Evolutionary conservation across 2,113 vertebrate species (phyloP).

Genomic region (Myotis brandtii): DNA sequence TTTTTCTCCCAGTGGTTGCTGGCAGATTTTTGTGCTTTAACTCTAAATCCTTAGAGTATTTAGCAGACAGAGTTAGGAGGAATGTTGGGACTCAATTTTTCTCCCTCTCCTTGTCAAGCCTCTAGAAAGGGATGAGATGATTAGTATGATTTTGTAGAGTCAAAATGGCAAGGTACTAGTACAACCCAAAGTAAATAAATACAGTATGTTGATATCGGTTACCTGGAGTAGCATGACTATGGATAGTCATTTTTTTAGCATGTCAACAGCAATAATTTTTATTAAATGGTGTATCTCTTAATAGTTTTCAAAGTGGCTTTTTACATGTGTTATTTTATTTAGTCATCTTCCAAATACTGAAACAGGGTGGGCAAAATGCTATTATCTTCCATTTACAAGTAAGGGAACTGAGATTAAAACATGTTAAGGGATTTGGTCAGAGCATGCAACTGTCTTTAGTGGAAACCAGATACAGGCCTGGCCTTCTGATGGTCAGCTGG

Average conservation of each 20-base stretch:
- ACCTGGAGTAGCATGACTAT: not conserved
- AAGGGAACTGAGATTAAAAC: not conserved
- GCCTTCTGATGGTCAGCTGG: not conserved
- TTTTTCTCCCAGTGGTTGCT: not conserved
- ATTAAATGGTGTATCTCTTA: not conserved
- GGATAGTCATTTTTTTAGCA: not conserved
- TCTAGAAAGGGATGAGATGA: not conserved
- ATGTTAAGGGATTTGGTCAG: not conserved
- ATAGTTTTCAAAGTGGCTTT: slow-evolving; percentile 49
- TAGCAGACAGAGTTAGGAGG: not conserved
- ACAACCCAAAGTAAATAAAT: not conserved
- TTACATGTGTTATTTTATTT: slow-evolving; percentile 44
- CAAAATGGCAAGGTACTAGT: not conserved
- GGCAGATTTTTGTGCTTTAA: slow-evolving; percentile 29
- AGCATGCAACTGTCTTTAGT: not conserved
- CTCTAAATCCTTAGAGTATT: not conserved
- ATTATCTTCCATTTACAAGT: slow-evolving; percentile 23
- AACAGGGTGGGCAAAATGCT: not conserved
- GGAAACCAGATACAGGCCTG: not conserved
- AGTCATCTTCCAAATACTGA: slow-evolving; percentile 37
- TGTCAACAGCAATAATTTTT: not conserved
- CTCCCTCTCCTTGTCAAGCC: not conserved
- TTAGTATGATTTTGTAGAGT: not conserved
- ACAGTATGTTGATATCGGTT: not conserved
- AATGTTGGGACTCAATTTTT: not conserved